Base-by-base conservation (phyloP, 1,140 invertebrate species). In the Tigriopus japonicus region DNA sequence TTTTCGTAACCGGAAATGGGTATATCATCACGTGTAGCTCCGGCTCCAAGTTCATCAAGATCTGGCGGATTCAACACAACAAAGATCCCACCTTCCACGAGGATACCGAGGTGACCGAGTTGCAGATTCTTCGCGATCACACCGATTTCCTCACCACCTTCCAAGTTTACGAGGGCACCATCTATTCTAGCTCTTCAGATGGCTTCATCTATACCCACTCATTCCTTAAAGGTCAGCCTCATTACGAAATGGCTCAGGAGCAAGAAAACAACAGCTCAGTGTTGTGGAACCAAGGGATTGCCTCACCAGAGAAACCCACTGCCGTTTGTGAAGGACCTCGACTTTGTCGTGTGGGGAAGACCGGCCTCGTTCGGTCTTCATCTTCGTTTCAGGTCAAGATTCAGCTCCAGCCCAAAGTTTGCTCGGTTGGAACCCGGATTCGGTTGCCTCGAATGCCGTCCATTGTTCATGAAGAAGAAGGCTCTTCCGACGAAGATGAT, bases 81-180 rank as follows among this genome's bases (percentile, higher is more conserved):
- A 17, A 21, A 17, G 15, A 59, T 14, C 21, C 14, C 21, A 19
- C 13, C 5, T 3, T 49, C 42, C 24, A 12, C 12, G 58, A 59
- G 24, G 52, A 49, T 10, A 59, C 58, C 3, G 58, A 59, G n/a
- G 58, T 59, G n/a, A 59, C 14, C n/a, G 58, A 59, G 28, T 24
- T 59, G n/a, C 58, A 59, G 24, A 59, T 59, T 28, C 58, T 59
- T 13, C 35, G 58, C 21, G 58, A 59, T 23, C 58, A 59, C 19
- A 19, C 41, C n/a, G 58, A 59, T 21, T 59, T 49, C 23, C 41
- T 59, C 1, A 59, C 28, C n/a, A 45, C 28, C 24, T 13, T 59
- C 14, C 15, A 28, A 21, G 52, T 54, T 6, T 21, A 54, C 23
- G 52, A 24, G 24, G 24, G 24, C 24, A 54, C 17, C 17, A 54